Percentiles rank a stretch among this genome's conserved stretches.
Conservation (phyloP, 1,140 invertebrate species). For the Hyles vespertilio region DNA sequence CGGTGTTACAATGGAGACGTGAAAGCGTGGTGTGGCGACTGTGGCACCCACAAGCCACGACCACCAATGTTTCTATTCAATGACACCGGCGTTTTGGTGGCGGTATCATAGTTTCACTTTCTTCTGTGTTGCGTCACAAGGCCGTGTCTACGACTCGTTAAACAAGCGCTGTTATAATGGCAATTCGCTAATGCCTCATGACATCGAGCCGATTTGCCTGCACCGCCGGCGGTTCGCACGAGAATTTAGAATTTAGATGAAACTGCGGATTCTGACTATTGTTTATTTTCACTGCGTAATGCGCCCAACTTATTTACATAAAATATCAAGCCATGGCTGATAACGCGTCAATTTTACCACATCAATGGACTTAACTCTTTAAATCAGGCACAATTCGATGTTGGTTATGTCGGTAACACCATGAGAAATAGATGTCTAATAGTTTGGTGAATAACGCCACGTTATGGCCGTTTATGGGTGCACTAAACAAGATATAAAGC, state of each 20-base stretch:
- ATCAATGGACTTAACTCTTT: too few species aligned
- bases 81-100: conserved; percentile 32
- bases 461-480: too few species aligned
- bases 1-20: conserved; percentile 17
- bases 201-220: too few species aligned
- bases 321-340: conserved; percentile 1
- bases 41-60: conserved; percentile 10
- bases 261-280: conserved; percentile 28
- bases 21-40: conserved; percentile 35
- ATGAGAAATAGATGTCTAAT: too few species aligned
- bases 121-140: conserved; percentile 41
- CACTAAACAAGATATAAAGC: too few species aligned
- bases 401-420: too few species aligned
- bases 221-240: background rate
- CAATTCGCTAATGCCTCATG: conserved; percentile 22
- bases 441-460: too few species aligned
- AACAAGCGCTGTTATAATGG: conserved; percentile 21
- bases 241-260: background rate
- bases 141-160: conserved; percentile 24
- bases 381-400: too few species aligned
- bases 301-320: conserved; percentile 40
- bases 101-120: conserved; percentile 46
- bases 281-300: conserved; percentile 34
- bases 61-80: conserved; percentile 28
- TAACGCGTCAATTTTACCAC: too few species aligned